Evolutionary conservation across 2,113 vertebrate species (phyloP).

Genomic region (Egretta garzetta): DNA sequence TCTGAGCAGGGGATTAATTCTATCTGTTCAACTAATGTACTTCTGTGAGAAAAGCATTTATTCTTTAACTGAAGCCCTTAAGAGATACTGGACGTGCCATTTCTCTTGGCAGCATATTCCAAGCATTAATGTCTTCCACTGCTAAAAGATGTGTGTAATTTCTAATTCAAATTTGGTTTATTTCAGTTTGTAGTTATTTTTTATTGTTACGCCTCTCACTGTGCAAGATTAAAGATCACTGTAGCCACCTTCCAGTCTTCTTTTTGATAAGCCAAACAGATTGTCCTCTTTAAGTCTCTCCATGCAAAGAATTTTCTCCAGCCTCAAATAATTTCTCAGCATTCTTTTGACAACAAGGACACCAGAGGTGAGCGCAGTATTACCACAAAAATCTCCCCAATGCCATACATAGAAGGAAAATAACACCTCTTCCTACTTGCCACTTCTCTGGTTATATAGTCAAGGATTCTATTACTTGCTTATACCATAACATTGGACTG

Average conservation of each 20-base stretch:
- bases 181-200: not conserved
- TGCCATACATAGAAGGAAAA: not conserved
- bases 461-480: not conserved
- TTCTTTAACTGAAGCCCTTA: not conserved
- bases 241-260: not conserved
- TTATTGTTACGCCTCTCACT: not conserved
- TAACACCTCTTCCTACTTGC: not conserved
- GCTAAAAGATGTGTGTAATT: not conserved
- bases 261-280: not conserved
- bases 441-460: not conserved
- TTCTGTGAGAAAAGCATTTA: not conserved
- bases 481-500: not conserved
- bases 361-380: not conserved
- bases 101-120: not conserved
- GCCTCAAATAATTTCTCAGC: not conserved
- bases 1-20: not conserved
- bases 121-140: not conserved
- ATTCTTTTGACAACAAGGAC: not conserved
- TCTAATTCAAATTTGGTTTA: not conserved
- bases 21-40: not conserved
- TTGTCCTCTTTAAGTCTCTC: not conserved
- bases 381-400: not conserved
- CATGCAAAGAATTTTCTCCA: not conserved
- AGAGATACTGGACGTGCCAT: not conserved
- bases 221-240: not conserved